Conservation (phyloP, 2,113 vertebrate species). For the Dicrurus megarhynchus region DNA sequence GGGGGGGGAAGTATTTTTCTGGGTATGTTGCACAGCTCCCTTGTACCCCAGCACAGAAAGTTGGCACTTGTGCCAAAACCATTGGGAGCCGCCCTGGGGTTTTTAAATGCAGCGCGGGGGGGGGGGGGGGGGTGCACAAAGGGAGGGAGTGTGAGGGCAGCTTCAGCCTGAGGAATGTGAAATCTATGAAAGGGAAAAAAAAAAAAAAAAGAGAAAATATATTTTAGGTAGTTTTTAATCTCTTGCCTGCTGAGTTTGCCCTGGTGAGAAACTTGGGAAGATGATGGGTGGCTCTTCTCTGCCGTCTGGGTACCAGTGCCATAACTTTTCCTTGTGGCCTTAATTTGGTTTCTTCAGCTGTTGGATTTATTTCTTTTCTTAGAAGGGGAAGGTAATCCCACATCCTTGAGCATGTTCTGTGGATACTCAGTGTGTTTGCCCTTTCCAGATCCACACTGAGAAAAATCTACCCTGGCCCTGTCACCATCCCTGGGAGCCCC, state of each 20-base stretch:
- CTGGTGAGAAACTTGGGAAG: neutral
- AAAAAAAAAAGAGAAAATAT: no score
- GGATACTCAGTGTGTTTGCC: neutral
- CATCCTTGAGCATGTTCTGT: accelerated
- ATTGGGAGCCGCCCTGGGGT: neutral
- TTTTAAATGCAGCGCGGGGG: neutral
- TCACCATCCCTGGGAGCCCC: neutral
- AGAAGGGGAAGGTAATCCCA: no score
- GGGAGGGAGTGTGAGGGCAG: neutral
- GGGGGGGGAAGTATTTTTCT: neutral
- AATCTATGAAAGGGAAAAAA: neutral
- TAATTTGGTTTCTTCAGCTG: neutral
- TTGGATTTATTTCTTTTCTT: neutral
- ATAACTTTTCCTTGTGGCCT: neutral
- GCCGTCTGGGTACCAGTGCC: neutral
- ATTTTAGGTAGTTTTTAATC: neutral
- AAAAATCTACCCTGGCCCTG: neutral
- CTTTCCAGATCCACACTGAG: neutral
- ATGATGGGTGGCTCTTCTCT: neutral
- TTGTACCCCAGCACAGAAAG: neutral
- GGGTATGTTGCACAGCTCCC: neutral
- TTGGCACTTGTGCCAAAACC: neutral
- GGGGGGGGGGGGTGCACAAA: neutral
- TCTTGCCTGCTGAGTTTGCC: neutral
- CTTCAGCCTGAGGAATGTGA: neutral